phyloP scores from a whole-genome alignment of 2,797 vertebrate species.

The Champsocephalus esox region DNA sequence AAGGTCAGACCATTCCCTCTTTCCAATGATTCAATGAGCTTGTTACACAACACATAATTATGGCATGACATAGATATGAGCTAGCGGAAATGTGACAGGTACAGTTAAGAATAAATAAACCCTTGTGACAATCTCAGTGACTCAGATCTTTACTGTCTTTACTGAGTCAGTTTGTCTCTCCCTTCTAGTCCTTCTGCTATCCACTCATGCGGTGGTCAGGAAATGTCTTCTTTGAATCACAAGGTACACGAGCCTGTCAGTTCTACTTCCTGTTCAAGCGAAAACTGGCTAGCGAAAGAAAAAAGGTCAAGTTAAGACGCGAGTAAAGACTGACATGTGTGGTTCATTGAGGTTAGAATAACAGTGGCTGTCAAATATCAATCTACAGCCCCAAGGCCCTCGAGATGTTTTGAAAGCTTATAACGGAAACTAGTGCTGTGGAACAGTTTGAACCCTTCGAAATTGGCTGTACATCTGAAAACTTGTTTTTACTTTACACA shows the following conservation, averaged over 20 bases:
- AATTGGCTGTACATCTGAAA: constrained; percentile 12
- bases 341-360: constrained; percentile 30
- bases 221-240: constrained; percentile 15
- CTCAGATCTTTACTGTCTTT: constrained; percentile 5
- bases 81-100: background rate
- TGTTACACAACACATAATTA: constrained; percentile 31
- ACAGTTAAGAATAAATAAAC: constrained; percentile 1
- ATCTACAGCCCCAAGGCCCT: background rate
- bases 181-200: background rate
- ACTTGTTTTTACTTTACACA: constrained; percentile 53
- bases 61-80: constrained; percentile 2
- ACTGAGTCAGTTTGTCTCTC: background rate
- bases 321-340: constrained; percentile 1
- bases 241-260: background rate
- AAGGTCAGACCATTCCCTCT: constrained; percentile 10
- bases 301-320: background rate
- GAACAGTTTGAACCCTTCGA: constrained; percentile 53
- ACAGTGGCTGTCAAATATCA: constrained; percentile 17
- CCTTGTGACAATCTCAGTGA: constrained; percentile 10
- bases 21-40: constrained; percentile 22
- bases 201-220: constrained; percentile 8
- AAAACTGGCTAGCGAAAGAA: background rate
- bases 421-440: constrained; percentile 38
- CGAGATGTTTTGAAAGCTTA: constrained; percentile 48
- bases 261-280: constrained; percentile 46